Evolutionary conservation across 1,140 invertebrate species (phyloP).

Genomic region (Zaprionus inermis): DNA sequence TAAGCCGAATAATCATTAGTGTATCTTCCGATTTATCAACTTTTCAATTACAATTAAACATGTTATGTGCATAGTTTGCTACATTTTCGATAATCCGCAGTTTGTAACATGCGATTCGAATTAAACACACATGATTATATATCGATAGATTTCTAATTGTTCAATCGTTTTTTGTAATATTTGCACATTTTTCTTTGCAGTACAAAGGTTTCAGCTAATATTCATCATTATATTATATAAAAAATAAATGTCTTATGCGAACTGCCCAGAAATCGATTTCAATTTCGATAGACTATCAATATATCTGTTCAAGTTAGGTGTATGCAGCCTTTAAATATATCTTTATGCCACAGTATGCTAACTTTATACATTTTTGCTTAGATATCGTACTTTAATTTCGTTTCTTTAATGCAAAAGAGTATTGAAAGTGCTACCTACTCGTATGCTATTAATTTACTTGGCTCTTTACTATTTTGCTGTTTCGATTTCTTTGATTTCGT

Average conservation of each 20-base stretch:
- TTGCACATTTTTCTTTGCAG: too few species aligned
- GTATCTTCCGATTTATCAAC: too few species aligned
- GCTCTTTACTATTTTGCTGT: slow-evolving; percentile 8
- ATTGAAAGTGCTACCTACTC: neutral
- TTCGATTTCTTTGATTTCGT: slow-evolving; percentile 21
- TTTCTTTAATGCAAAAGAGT: neutral
- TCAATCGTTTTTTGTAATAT: too few species aligned
- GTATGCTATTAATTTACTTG: neutral
- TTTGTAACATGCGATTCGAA: neutral
- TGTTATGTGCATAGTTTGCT: too few species aligned
- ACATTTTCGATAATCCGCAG: too few species aligned
- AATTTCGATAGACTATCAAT: neutral
- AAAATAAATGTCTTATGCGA: too few species aligned
- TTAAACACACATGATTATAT: neutral
- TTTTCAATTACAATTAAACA: too few species aligned
- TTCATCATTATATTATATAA: too few species aligned
- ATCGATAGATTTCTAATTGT: neutral
- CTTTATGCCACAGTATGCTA: neutral
- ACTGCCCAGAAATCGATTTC: too few species aligned
- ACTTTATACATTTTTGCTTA: neutral
- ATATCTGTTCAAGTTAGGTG: too few species aligned
- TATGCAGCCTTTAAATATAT: neutral
- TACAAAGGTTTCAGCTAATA: too few species aligned
- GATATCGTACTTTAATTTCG: too few species aligned
- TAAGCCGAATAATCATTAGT: neutral